Evolutionary conservation across 2,888 invertebrate genomes (phyloP), one percentile per base, ranked within the genome.

Genomic region (Eristalinus aeneus): DNA sequence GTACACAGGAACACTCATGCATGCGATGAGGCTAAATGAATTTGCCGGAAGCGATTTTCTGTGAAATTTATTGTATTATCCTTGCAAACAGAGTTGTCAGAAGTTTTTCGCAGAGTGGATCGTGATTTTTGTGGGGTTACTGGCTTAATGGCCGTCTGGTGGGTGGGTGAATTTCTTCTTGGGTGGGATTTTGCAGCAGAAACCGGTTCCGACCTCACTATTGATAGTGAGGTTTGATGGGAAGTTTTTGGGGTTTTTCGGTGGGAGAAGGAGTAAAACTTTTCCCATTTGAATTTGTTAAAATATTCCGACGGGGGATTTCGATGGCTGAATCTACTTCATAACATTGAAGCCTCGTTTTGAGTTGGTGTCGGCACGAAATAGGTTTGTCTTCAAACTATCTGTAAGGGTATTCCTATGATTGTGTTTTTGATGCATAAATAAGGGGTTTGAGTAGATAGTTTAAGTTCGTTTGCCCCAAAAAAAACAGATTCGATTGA

Each of bases 31-130:
- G 53, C 56, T 67, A 67, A 82, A 76, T 72, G 54, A 68, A 54
- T 77, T 73, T 22, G 46, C 69, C 74, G 79, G 79, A 79, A 84
- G 65, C 36, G 31, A 74, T 74, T 76, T 58, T 64, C 46, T 27
- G 23, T 23, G 20, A 63, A 74, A 61, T 79, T 64, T 71, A 60
- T 46, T 68, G 72, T 56, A 56, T 72, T 53, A 12, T 69, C 53
- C 36, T 53, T 69, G 39, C 3, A 31, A 60, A 61, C 16, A 67
- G 60, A 71, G 60, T 74, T 20, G 34, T 23, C 6, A 46, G 46
- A 46, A 46, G 46, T 46, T 46, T 46, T 16, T 46, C 46, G 46
- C 16, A 46, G 46, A 5, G 12, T 8, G 4, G 31, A 60, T 31
- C 60, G 27, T 27, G 27, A 31, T 60, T 27, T 60, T 60, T 27